A percentile compares a stretch with the other conserved stretches of the same genome.
Evolutionary conservation across 2,888 invertebrate genomes (phyloP).

Genomic region (Seladonia tumulorum): DNA sequence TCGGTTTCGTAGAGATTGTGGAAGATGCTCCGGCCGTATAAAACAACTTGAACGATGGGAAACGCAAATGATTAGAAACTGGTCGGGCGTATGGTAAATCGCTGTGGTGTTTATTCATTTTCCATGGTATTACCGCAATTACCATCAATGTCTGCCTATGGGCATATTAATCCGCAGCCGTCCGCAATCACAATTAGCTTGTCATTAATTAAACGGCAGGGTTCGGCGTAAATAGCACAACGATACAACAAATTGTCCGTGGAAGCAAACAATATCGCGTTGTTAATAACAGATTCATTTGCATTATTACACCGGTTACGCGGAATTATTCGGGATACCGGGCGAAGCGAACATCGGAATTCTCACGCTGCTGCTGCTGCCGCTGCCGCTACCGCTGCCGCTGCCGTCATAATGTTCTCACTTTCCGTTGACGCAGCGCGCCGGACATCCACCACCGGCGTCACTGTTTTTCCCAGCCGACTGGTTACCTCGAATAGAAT

Average conservation of each 20-base stretch:
- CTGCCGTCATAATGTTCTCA: constrained; percentile 24
- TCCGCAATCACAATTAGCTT: background rate
- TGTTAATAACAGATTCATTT: constrained; percentile 28
- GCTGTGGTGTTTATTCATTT: background rate
- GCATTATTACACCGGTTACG: constrained; percentile 15
- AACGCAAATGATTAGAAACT: background rate
- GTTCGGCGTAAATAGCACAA: background rate
- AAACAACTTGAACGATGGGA: background rate
- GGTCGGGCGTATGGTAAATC: background rate
- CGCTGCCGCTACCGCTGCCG: background rate
- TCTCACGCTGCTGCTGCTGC: constrained; percentile 11
- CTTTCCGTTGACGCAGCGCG: background rate
- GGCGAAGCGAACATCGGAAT: background rate
- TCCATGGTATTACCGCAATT: background rate
- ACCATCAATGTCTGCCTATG: background rate
- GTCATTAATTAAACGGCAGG: constrained; percentile 16
- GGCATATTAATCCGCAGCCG: background rate
- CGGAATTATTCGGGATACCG: constrained; percentile 15
- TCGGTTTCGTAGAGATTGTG: background rate
- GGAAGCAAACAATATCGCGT: constrained; percentile 5
- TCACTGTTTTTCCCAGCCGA: background rate
- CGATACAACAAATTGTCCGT: constrained; percentile 15
- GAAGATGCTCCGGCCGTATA: background rate
- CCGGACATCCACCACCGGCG: background rate
- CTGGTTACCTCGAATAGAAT: constrained; percentile 30